Evolutionary conservation across 2,797 vertebrate genomes (phyloP).

Genomic region (Potorous gilbertii): DNA sequence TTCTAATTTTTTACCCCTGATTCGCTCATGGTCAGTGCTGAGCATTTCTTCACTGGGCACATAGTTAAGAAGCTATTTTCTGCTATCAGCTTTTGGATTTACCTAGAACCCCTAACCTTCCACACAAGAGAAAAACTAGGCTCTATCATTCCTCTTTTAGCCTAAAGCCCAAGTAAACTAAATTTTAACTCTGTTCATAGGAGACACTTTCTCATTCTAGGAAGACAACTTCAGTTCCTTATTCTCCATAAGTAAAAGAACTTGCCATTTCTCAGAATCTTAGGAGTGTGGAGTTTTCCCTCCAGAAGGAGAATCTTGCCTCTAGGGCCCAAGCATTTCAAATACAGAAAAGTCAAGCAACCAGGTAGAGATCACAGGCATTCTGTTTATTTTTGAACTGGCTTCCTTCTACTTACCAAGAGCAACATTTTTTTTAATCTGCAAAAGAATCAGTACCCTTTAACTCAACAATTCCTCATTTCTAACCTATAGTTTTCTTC

Average conservation of each 20-base stretch:
- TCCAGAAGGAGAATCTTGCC: too few species aligned
- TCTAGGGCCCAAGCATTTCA: too few species aligned
- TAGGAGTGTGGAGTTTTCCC: background rate
- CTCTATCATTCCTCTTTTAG: background rate
- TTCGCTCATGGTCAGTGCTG: background rate
- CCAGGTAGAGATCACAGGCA: too few species aligned
- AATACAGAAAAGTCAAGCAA: too few species aligned
- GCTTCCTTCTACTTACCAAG: too few species aligned
- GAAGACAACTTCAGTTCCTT: background rate
- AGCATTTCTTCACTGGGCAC: background rate
- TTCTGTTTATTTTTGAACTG: too few species aligned
- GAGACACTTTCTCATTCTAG: background rate
- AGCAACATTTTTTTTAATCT: too few species aligned
- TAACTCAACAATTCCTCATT: too few species aligned
- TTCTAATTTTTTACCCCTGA: background rate
- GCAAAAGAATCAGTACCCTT: too few species aligned
- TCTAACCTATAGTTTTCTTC: too few species aligned
- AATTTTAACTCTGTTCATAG: too few species aligned
- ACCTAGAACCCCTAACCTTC: background rate
- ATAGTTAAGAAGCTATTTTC: background rate
- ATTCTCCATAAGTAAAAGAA: background rate
- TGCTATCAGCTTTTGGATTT: background rate
- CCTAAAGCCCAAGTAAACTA: background rate
- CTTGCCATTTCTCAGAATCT: background rate
- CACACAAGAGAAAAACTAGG: background rate